Conservation (phyloP, 2,888 invertebrate species). For the Chymomyza fuscimana region DNA sequence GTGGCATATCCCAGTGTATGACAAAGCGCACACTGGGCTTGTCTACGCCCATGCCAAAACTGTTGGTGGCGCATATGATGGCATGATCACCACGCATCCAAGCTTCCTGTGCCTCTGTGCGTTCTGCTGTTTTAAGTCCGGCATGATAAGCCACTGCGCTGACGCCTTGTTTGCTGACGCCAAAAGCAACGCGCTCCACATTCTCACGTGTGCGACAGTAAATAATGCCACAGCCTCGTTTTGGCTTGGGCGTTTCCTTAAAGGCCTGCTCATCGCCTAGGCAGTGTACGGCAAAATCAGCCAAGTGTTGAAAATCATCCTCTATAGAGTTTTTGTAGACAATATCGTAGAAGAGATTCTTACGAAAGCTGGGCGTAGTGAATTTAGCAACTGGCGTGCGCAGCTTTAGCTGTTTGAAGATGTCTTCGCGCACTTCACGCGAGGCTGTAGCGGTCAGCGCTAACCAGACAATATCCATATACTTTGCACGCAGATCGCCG, state of each 20-base stretch:
- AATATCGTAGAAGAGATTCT: constrained; percentile 97
- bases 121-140: constrained; percentile 87
- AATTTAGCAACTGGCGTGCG: constrained; percentile 86
- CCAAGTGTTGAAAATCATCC: constrained; percentile 90
- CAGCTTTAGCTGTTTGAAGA: constrained; percentile 86
- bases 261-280: constrained; percentile 80
- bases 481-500: constrained; percentile 84
- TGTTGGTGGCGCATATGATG: constrained; percentile 97
- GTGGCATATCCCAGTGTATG: constrained; percentile 97
- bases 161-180: constrained; percentile 86
- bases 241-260: constrained; percentile 48
- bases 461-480: constrained; percentile 89
- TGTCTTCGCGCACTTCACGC: constrained; percentile 89
- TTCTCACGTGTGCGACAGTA: constrained; percentile 96
- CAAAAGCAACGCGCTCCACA: constrained; percentile 90
- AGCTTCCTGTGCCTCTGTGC: constrained; percentile 90
- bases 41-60: constrained; percentile 99
- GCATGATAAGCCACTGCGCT: constrained; percentile 93
- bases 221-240: constrained; percentile 90
- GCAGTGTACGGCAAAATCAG: constrained; percentile 85
- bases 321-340: constrained; percentile 91
- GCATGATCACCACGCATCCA: constrained; percentile 95
- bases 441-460: constrained; percentile 98
- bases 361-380: constrained; percentile 92
- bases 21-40: constrained; percentile 97